Evolutionary conservation across 2,888 invertebrate genomes (phyloP), one percentile per base, ranked within the genome.

Genomic region (Entomobrya proxima): DNA sequence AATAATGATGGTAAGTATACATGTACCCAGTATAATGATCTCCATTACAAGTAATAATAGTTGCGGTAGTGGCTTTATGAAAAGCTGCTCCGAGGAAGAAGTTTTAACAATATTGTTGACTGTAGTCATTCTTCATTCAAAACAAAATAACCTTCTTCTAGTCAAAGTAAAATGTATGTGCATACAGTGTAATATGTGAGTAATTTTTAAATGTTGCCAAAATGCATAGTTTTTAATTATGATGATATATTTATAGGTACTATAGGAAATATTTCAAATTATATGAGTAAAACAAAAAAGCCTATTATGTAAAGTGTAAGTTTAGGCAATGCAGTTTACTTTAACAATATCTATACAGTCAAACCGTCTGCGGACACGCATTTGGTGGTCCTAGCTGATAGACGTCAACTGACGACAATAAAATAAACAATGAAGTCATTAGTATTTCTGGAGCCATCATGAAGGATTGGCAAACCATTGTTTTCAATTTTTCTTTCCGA

Each of bases 1-100:
- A 35, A 52, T 83, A 74, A 30, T 74, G 30, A 74, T 74, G 27
- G 27, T 44, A 24, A 37, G 37, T 40, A 5, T 79, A 18, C 52
- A 69, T 67, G n/a, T 32, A 75, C 67, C 82, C 82, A 76, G 82
- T 76, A 83, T 83, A 52, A 76, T 83, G 82, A 83, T 83, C 82
- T 83, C 82, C n/a, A 9, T 35, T 74, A 50, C 27, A 40, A 40
- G 35, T 32, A 2, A 32, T 32, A 32, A 24, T 30, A 13, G 24
- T n/a, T n/a, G 50, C 40, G 32, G 50, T 44, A 37, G 35, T 18
- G 6, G 64, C 27, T 35, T 64, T 37, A 4, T 64, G 37, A 21
- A 18, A 21, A 5, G 37, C 37, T 64, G 13, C 47, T 9, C 18
- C 15, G n/a, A n/a, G n/a, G n/a, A n/a, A n/a, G n/a, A 64, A 13